phyloP scores from a whole-genome alignment of 2,113 vertebrate species.

The Varanus komodoensis region DNA sequence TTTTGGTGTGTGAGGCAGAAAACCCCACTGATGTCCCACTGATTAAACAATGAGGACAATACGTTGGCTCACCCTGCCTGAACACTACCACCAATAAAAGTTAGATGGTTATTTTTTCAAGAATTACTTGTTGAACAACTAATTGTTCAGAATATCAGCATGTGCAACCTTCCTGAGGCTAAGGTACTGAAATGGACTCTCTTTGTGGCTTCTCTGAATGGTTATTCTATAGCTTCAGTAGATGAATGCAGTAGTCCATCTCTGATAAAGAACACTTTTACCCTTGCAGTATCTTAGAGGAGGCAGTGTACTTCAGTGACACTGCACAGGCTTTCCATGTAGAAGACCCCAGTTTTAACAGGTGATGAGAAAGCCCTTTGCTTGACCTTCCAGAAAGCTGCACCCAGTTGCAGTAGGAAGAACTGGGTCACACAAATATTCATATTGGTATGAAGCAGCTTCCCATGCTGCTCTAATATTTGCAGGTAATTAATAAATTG shows the following conservation, averaged over 20 bases:
- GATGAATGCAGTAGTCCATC: not conserved
- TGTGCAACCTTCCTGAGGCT: not conserved
- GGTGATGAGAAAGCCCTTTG: not conserved
- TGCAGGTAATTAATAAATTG: too few species aligned
- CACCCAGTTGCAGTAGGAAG: not conserved
- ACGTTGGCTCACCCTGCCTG: not conserved
- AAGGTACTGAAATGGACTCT: not conserved
- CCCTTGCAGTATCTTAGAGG: not conserved
- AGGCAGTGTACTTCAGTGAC: not conserved
- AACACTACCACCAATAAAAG: not conserved
- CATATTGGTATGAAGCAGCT: not conserved
- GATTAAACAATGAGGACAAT: not conserved
- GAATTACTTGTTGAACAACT: not conserved
- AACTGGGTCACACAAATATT: not conserved
- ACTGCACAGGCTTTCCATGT: not conserved
- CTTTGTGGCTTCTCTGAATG: not conserved
- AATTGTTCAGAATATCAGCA: not conserved
- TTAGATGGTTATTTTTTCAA: not conserved
- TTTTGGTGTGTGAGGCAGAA: not conserved
- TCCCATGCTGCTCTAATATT: not conserved
- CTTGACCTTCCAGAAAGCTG: not conserved
- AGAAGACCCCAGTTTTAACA: not conserved
- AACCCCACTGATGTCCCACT: not conserved
- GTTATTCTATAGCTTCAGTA: not conserved
- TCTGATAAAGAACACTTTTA: not conserved